These are phyloP conservation scores for Pogonocichla stellata DNA, from an alignment of 2,113 vertebrate genomes.

Conservation along the genomic window DNA sequence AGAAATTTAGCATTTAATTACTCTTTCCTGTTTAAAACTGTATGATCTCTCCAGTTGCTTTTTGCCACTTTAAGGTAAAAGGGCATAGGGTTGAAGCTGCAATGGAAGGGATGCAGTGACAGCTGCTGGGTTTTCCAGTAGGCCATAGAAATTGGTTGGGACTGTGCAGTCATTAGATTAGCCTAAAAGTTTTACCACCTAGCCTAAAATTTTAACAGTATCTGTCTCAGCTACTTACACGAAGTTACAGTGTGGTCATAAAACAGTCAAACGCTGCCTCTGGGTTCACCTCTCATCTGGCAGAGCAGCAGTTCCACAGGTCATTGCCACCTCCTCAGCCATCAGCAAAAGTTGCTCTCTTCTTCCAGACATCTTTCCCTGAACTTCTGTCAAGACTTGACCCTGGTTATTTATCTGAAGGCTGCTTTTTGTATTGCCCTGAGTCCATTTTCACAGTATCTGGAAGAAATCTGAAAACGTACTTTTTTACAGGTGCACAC, in stretches of 20 bases:
- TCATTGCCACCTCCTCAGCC: background rate
- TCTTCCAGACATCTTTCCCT: background rate
- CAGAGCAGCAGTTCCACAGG: background rate
- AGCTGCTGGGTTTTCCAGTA: background rate
- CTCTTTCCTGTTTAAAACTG: background rate
- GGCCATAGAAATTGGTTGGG: background rate
- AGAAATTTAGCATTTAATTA: background rate
- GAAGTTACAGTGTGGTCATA: background rate
- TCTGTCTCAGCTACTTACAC: background rate
- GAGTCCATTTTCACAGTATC: background rate
- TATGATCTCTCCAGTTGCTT: background rate
- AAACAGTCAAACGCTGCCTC: background rate
- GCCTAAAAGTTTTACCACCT: background rate
- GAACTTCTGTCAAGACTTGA: background rate
- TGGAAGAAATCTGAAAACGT: background rate
- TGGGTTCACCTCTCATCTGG: background rate
- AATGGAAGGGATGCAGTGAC: background rate
- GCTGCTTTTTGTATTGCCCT: background rate
- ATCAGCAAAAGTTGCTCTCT: background rate
- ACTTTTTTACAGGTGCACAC: background rate
- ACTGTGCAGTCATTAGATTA: background rate
- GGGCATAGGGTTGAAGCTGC: background rate
- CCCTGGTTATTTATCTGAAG: background rate
- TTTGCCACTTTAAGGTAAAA: background rate
- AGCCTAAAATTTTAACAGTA: background rate